These are phyloP conservation scores for Pipistrellus kuhlii DNA, from an alignment of 2,797 vertebrate species.

Conservation along the genomic window DNA sequence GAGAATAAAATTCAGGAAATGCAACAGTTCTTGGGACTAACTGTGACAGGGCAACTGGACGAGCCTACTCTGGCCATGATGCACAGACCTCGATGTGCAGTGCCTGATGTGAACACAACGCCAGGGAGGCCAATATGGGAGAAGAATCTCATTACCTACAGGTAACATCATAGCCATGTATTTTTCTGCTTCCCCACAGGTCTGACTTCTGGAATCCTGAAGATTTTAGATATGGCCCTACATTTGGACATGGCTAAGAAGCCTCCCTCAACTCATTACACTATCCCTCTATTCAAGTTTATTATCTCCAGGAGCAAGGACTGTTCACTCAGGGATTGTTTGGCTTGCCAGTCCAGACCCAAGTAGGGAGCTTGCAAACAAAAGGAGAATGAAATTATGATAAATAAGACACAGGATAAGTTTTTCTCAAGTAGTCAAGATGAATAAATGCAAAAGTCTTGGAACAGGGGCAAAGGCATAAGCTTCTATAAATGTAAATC, in stretches of 20 bases:
- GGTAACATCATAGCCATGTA: slow-evolving; percentile 83
- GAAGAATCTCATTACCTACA: slow-evolving; percentile 91
- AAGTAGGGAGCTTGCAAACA: background rate
- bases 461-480: background rate
- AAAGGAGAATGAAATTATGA: background rate
- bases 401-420: background rate
- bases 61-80: slow-evolving; percentile 87
- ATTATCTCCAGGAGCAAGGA: background rate
- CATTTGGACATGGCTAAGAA: background rate
- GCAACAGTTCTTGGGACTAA: slow-evolving; percentile 92
- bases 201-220: background rate
- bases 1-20: slow-evolving; percentile 89
- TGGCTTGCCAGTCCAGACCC: background rate
- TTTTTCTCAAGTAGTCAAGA: background rate
- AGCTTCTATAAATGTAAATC: background rate
- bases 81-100: slow-evolving; percentile 90
- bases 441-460: background rate
- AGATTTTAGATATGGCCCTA: background rate
- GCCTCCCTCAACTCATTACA: background rate
- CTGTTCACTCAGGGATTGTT: background rate
- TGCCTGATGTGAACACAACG: slow-evolving; percentile 89
- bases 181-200: background rate
- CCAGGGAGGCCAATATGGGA: slow-evolving; percentile 87
- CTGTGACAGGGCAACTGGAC: slow-evolving; percentile 89
- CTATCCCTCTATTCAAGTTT: background rate